Percentiles rank a stretch among this genome's conserved stretches.
phyloP scores from a whole-genome alignment of 2,113 vertebrate species.

The Kobus ellipsiprymnus region DNA sequence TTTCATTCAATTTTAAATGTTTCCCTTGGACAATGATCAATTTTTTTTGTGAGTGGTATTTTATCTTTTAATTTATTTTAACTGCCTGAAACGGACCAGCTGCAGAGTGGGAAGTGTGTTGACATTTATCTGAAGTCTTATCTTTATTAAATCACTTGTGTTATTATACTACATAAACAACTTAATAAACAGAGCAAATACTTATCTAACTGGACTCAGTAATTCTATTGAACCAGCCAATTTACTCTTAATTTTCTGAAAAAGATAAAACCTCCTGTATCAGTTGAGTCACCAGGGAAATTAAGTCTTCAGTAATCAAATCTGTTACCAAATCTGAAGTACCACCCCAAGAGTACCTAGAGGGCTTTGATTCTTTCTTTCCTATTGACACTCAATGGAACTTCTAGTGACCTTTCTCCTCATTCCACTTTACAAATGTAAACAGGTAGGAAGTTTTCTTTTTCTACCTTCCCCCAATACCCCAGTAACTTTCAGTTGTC shows the following conservation, averaged over 20 bases:
- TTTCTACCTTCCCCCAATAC: background rate
- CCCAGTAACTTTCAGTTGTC: slow-evolving; percentile 71
- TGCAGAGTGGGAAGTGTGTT: slow-evolving; percentile 77
- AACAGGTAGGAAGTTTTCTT: slow-evolving; percentile 48
- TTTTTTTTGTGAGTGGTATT: slow-evolving; percentile 65
- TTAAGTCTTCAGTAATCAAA: slow-evolving; percentile 93
- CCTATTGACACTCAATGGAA: slow-evolving; percentile 83
- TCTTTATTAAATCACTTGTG: slow-evolving; percentile 79
- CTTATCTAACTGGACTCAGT: slow-evolving; percentile 85
- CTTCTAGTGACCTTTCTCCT: slow-evolving; percentile 85
- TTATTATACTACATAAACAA: slow-evolving; percentile 93
- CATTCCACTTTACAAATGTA: slow-evolving; percentile 71
- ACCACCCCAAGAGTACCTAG: slow-evolving; percentile 81
- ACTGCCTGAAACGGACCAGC: slow-evolving; percentile 77
- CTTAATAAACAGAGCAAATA: slow-evolving; percentile 85
- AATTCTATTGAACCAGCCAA: slow-evolving; percentile 87
- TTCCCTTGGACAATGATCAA: slow-evolving; percentile 73
- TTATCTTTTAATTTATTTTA: slow-evolving; percentile 82
- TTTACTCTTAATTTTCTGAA: slow-evolving; percentile 89
- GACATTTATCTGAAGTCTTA: slow-evolving; percentile 78
- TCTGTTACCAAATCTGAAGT: slow-evolving; percentile 80
- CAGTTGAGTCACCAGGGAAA: slow-evolving; percentile 95
- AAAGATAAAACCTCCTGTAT: slow-evolving; percentile 93
- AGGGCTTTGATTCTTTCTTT: slow-evolving; percentile 88
- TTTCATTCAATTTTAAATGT: slow-evolving; percentile 64